Base-by-base conservation (phyloP, 2,888 invertebrate species). In the Cantharis nigra region DNA sequence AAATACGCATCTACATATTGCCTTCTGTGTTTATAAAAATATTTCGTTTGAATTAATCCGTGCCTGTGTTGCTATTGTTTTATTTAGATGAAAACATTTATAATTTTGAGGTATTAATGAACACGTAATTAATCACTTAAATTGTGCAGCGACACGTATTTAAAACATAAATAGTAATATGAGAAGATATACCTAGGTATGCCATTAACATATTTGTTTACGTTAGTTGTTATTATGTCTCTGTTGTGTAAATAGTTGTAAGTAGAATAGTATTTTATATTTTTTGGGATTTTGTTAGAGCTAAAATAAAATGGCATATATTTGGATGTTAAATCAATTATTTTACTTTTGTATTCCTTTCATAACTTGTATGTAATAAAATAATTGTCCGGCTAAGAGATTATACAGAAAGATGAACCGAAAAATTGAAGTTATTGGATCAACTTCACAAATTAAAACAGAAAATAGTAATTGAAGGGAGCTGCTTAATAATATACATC, bases 221-320 rank as follows among this genome's bases (percentile, higher is more conserved):
- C 23, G 73, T 78, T 78, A 78, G 78, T 78, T 78, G 76, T 78
- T 78, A 78, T 67, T 67, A 23, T 67, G 64, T 74, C 64, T 78
- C 16, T 72, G 86, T 87, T 87, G 86, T 88, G 88, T 88, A 88
- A 85, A 87, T 87, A 87, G 83, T 85, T 87, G 85, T 87, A 86
- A 83, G 85, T 87, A 88, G 87, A 76, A 78, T 86, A 88, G 87
- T 80, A 82, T 88, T 89, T 88, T 88, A 86, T 88, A 89, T 88
- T 87, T 87, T 88, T 87, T 88, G 86, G 85, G 84, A 86, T 88
- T 88, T 88, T 87, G 88, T 89, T 88, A 88, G 88, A 87, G 88
- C 88, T 88, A 86, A 87, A 89, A 89, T 89, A 89, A 89, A 89
- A 89, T 88, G 88, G 88, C 89, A 87, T 88, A 89, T 89, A 88